Percentiles rank a stretch among this genome's conserved stretches.
phyloP scores from a whole-genome alignment of 2,888 invertebrate species.

The Prosapia bicincta region DNA sequence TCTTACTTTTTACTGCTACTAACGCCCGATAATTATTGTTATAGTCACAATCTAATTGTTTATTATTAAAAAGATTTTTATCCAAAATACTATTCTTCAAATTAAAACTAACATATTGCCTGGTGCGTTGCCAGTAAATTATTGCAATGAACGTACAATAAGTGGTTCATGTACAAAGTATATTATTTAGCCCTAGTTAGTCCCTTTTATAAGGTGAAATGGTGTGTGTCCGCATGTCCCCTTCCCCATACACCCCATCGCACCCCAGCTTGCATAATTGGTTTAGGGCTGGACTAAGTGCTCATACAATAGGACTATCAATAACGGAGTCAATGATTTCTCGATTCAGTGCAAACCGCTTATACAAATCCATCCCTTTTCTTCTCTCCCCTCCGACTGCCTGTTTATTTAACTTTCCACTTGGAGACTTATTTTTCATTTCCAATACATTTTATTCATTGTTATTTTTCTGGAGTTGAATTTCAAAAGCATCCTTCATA shows the following conservation, averaged over 20 bases:
- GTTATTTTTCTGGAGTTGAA: background rate
- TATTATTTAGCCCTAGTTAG: background rate
- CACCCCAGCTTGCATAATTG: background rate
- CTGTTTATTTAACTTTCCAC: background rate
- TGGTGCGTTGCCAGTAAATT: too few relatives aligned
- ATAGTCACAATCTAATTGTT: too few relatives aligned
- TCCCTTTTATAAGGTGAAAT: background rate
- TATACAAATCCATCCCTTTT: background rate
- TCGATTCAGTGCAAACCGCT: conserved; percentile 2
- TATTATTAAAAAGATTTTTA: too few relatives aligned
- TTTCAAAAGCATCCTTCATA: background rate
- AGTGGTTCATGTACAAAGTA: too few relatives aligned
- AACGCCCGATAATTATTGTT: too few relatives aligned
- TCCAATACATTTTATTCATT: background rate
- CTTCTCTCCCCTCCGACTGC: background rate
- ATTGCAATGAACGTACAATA: too few relatives aligned
- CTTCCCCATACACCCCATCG: background rate
- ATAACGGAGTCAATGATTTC: background rate
- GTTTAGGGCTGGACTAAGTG: conserved; percentile 2
- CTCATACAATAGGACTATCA: background rate
- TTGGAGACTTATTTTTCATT: background rate
- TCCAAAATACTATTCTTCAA: too few relatives aligned
- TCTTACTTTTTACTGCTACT: too few relatives aligned
- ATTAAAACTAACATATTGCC: too few relatives aligned
- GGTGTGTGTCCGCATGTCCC: background rate